These are phyloP conservation scores for Nesospiza acunhae DNA, from an alignment of 2,113 vertebrate genomes.

Conservation along the genomic window DNA sequence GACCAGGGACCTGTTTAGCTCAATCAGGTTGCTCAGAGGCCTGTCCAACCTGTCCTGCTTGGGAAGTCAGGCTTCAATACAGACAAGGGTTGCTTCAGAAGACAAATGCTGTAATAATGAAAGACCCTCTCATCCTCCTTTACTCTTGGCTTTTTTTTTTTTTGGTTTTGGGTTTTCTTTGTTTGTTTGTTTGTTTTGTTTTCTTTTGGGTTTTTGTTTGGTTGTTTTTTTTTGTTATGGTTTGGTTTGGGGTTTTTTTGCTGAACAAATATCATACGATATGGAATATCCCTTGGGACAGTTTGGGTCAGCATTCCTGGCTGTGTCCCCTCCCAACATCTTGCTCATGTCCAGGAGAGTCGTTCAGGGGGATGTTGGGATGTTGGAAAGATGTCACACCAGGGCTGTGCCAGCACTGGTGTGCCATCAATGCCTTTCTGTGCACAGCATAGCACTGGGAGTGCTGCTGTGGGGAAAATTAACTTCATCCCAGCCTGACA, in stretches of 20 bases:
- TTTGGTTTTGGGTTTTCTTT: too few species aligned
- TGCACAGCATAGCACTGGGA: background rate
- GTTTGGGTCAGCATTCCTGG: background rate
- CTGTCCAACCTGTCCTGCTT: background rate
- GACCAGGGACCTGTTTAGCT: background rate
- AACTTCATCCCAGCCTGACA: background rate
- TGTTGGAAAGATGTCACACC: background rate
- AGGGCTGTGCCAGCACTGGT: fast-evolving
- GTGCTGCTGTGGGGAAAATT: background rate
- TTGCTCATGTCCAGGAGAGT: background rate
- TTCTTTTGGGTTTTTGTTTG: too few species aligned
- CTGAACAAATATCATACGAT: background rate
- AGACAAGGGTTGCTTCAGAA: background rate
- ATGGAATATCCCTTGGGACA: too few species aligned
- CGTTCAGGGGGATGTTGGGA: background rate
- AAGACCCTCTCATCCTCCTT: background rate
- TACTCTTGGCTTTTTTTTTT: background rate
- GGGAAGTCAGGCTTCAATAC: background rate
- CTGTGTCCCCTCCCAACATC: background rate
- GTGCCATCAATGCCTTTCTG: background rate
- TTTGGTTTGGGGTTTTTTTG: background rate
- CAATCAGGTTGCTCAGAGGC: background rate
- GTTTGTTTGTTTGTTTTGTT: too few species aligned
- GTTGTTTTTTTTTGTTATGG: background rate
- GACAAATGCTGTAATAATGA: background rate